Base-by-base conservation (phyloP, 2,888 invertebrate species). In the Ctenicera cuprea region DNA sequence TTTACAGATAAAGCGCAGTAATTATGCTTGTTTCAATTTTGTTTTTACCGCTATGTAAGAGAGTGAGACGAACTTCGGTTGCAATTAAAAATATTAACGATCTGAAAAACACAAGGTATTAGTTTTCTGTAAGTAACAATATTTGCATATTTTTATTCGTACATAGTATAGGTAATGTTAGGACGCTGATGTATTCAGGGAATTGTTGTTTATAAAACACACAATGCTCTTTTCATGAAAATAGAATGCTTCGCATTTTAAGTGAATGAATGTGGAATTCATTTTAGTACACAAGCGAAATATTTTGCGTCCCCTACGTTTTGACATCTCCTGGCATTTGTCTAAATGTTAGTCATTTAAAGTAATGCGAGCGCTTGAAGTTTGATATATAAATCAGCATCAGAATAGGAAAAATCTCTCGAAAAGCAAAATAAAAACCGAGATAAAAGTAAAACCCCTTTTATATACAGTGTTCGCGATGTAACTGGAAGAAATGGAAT, bases 381-480 rank as follows among this genome's bases (percentile, higher is more conserved):
- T 54, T 54, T 54, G 54, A 54, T 33, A 54, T 54, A 54, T 54
- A 54, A 54, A 54, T 54, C 54, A 54, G 54, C 30, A 54, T 54
- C 54, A 14, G 54, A 54, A 54, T 33, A 33, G 54, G n/a, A 54
- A 30, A 14, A 54, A 30, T 54, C 54, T 54, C 30, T 22, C 22
- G 1, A 22, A 54, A 54, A 54, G 38, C 38, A 41, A 43, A 63
- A 52, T 26, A 66, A 48, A 62, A 63, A 54, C 5, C 37, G 38
- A 54, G 38, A 52, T 37, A 45, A 63, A 48, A 26, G 11, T 26
- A 54, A 54, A 54, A 54, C 54, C 30, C 26, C 14, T 54, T 54
- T 54, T 54, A 54, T 54, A 30, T 14, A 30, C 14, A 20, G 54
- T 22, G 50, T 50, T 50, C 50, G 22, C 50, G 18, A 12, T 54